These are phyloP conservation scores for Virgularia gustaviana DNA, from an alignment of 92 coral and sea anemone genomes.

Conservation along the genomic window DNA sequence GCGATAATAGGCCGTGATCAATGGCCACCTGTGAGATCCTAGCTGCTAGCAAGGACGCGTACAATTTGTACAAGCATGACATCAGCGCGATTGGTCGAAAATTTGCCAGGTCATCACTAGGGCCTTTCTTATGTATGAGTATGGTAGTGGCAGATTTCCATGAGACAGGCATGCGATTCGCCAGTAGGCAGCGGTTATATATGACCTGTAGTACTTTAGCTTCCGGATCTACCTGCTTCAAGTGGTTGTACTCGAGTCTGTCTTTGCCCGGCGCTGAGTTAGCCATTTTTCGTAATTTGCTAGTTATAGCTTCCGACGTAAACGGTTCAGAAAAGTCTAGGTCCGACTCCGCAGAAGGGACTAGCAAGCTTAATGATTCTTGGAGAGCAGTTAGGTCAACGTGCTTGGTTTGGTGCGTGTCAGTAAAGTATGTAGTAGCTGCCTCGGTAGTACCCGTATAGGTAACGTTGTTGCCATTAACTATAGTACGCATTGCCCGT, in stretches of 20 bases:
- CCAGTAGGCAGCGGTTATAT: background rate
- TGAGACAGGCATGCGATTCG: background rate
- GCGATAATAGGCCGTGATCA: background rate
- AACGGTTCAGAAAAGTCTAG: background rate
- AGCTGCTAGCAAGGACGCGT: background rate
- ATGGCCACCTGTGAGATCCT: background rate
- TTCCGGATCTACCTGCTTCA: background rate
- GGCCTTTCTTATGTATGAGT: background rate
- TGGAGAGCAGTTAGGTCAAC: background rate
- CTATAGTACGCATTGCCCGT: background rate
- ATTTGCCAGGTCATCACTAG: background rate
- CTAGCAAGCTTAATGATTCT: background rate
- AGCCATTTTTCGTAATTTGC: background rate
- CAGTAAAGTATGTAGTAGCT: background rate
- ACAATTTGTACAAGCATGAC: background rate
- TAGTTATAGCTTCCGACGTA: background rate
- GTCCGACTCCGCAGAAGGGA: background rate
- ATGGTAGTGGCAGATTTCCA: slow-evolving; percentile 2
- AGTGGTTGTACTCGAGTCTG: background rate
- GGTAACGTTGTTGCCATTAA: background rate
- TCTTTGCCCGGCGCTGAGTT: background rate
- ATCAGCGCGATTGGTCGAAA: background rate
- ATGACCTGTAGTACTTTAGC: background rate
- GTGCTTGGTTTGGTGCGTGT: background rate
- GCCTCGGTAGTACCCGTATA: background rate